Evolutionary conservation across 2,888 invertebrate species (phyloP).

Genomic region (Margaritifera margaritifera): DNA sequence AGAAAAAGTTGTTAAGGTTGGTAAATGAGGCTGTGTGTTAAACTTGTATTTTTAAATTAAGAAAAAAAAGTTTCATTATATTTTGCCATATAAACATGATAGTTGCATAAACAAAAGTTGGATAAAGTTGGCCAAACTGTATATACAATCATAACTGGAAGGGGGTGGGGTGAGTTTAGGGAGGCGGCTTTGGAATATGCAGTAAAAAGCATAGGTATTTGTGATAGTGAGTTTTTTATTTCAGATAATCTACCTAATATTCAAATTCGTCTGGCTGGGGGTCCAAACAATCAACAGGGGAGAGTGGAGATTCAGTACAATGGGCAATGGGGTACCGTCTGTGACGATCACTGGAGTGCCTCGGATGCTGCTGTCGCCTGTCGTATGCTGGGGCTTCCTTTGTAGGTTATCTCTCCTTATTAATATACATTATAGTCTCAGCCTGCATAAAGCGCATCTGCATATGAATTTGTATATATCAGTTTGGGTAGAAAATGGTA

Average conservation of each 20-base stretch:
- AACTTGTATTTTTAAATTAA: no score
- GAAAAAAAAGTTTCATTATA: no score
- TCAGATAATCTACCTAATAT: conserved; percentile 32
- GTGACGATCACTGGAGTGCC: conserved; percentile 52
- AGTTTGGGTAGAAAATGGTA: no score
- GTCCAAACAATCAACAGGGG: conserved; percentile 36
- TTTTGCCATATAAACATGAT: no score
- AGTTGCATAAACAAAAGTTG: no score
- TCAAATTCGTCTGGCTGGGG: conserved; percentile 68
- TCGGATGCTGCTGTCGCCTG: conserved; percentile 54
- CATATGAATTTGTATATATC: no score
- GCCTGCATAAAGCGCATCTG: no score
- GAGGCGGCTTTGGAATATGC: neutral
- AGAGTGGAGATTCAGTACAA: conserved; percentile 73
- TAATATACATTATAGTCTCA: neutral
- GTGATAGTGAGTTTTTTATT: conserved; percentile 3
- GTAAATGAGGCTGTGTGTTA: no score
- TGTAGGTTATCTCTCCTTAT: conserved; percentile 39
- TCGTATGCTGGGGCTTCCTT: conserved; percentile 50
- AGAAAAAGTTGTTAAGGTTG: no score
- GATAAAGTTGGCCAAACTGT: no score
- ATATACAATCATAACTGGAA: no score
- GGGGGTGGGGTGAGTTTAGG: no score
- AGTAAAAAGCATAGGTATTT: neutral
- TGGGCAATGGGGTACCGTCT: conserved; percentile 71